A percentile compares a stretch with the other conserved stretches of the same genome.
phyloP scores from a whole-genome alignment of 2,888 invertebrate species.

The Dilophus febrilis region DNA sequence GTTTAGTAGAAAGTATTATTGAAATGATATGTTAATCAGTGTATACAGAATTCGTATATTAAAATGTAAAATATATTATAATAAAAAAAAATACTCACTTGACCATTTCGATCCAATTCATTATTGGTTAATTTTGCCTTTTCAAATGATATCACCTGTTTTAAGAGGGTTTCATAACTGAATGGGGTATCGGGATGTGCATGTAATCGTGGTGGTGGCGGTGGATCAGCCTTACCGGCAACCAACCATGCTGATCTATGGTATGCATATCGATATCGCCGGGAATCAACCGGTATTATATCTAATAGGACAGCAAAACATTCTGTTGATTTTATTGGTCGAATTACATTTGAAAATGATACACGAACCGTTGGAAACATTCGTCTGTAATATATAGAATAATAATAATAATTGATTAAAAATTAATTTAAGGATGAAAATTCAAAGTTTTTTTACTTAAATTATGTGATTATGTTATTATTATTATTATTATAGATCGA shows the following conservation, averaged over 20 bases:
- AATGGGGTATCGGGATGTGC: constrained; percentile 95
- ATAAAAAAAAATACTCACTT: constrained; percentile 70
- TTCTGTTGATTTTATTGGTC: constrained; percentile 52
- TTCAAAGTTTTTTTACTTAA: no score
- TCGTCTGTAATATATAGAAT: constrained; percentile 43
- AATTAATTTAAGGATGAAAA: no score
- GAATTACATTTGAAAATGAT: constrained; percentile 58
- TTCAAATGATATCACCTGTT: constrained; percentile 95
- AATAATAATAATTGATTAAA: no score
- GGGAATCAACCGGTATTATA: constrained; percentile 92
- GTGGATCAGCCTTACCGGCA: constrained; percentile 96
- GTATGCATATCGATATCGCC: constrained; percentile 94
- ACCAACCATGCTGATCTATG: constrained; percentile 96
- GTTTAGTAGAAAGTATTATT: no score
- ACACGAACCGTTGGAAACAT: constrained; percentile 97
- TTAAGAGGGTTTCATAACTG: constrained; percentile 84
- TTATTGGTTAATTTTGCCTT: constrained; percentile 97
- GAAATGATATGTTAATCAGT: no score
- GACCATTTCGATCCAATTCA: constrained; percentile 90
- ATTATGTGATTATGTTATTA: no score
- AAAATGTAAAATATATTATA: no score
- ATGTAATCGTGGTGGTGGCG: constrained; percentile 82
- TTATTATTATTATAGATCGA: no score
- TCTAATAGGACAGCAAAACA: constrained; percentile 75
- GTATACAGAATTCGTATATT: no score